phyloP scores from a whole-genome alignment of 1,140 invertebrate species.

The Diachasmimorpha longicaudata region DNA sequence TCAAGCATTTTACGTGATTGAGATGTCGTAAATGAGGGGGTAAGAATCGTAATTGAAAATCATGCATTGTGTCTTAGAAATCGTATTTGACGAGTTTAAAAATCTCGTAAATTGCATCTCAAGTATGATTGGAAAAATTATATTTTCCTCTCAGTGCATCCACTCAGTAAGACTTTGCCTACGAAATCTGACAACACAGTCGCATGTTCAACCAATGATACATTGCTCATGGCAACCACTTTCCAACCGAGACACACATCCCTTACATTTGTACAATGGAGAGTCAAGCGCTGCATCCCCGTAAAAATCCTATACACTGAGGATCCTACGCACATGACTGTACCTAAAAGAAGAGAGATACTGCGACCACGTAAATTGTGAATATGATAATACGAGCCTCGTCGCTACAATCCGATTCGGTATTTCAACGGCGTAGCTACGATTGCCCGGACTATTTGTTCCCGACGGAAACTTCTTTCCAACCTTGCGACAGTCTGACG shows the following conservation, averaged over 20 bases:
- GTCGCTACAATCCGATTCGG: constrained; percentile 54
- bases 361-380: constrained; percentile 50
- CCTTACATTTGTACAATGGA: constrained; percentile 10
- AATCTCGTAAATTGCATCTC: too few species aligned
- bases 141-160: too few species aligned
- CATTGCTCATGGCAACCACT: constrained; percentile 3
- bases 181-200: constrained; percentile 23
- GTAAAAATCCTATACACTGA: not conserved
- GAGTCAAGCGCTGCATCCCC: not conserved
- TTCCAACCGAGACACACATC: not conserved
- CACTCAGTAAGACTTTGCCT: not conserved
- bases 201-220: constrained; percentile 18
- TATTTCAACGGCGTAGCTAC: constrained; percentile 57
- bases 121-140: too few species aligned
- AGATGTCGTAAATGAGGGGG: too few species aligned
- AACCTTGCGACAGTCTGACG: constrained; percentile 50
- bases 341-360: not conserved
- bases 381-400: constrained; percentile 52
- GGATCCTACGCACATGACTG: not conserved
- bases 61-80: too few species aligned
- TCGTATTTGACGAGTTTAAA: too few species aligned
- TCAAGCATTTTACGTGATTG: too few species aligned
- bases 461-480: constrained; percentile 40
- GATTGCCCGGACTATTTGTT: constrained; percentile 58
- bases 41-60: too few species aligned